Percentiles rank a stretch among this genome's conserved stretches.
These are phyloP conservation scores for Isaurus tuberculatus DNA, from an alignment of 92 coral and sea anemone genomes.

Conservation along the genomic window DNA sequence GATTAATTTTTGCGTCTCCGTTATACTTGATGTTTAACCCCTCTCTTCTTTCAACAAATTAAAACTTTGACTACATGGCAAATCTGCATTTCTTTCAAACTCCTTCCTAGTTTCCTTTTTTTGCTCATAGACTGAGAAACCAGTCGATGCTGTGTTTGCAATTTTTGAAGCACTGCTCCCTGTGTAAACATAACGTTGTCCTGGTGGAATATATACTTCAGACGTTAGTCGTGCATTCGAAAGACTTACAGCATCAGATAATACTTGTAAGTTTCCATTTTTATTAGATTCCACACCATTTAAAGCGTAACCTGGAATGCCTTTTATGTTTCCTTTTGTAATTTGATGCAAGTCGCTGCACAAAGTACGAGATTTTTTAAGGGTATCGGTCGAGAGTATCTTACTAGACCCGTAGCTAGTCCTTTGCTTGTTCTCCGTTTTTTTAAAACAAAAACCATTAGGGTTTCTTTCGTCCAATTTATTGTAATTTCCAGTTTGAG, in stretches of 20 bases:
- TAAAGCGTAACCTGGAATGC: neutral
- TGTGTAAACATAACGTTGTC: neutral
- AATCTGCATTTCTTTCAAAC: neutral
- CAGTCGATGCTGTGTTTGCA: too few species aligned
- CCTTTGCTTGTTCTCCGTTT: neutral
- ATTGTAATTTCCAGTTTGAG: neutral
- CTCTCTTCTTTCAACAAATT: neutral
- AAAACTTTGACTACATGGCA: neutral
- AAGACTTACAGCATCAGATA: neutral
- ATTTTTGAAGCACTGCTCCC: neutral
- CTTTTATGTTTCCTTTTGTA: neutral
- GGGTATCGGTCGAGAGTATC: neutral
- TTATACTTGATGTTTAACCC: neutral
- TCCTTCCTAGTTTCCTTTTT: neutral
- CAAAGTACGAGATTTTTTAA: neutral
- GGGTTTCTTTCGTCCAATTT: neutral
- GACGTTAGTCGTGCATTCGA: neutral
- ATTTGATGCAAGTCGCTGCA: neutral
- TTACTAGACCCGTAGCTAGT: neutral
- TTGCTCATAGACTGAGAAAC: neutral
- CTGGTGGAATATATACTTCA: neutral
- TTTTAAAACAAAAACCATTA: neutral
- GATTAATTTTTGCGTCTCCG: neutral
- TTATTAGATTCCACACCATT: neutral
- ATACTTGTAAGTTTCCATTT: neutral